Conservation (phyloP, 2,113 vertebrate genomes). For the mouse (Mus musculus) region DNA sequence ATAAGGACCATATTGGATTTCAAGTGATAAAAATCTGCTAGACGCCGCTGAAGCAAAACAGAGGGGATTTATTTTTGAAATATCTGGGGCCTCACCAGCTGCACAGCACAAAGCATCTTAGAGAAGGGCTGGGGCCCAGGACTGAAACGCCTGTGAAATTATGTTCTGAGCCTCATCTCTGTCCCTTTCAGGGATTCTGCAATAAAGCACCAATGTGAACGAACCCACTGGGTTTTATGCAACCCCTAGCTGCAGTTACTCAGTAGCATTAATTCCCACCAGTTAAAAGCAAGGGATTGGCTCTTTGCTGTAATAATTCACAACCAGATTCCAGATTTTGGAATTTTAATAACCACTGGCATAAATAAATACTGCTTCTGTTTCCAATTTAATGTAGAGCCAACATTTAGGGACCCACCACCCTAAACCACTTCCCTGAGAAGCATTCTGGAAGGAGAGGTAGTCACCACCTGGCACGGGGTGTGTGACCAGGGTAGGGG, state of each 20-base stretch:
- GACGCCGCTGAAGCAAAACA: constrained; percentile 5
- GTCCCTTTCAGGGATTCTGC: neutral
- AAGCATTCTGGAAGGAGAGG: neutral
- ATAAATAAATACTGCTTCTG: neutral
- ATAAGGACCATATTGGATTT: constrained; percentile 55
- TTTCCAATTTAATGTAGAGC: neutral
- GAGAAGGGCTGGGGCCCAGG: neutral
- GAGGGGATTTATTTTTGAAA: constrained; percentile 58
- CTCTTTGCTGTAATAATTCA: neutral
- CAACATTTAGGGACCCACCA: neutral
- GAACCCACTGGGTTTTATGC: neutral
- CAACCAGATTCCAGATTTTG: neutral
- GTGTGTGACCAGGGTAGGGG: neutral
- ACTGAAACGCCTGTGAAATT: neutral
- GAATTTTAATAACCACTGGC: neutral
- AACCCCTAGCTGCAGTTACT: neutral
- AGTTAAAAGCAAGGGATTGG: neutral
- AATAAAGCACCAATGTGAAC: neutral
- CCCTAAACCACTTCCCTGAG: neutral
- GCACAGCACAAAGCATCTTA: constrained; percentile 20
- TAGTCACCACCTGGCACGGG: too few relatives aligned
- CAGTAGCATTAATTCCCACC: neutral
- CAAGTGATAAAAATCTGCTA: constrained; percentile 65
- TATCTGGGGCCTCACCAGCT: neutral
- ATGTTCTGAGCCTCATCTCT: neutral